Conservation (phyloP, 2,797 vertebrate species). For the Acipenser oxyrinchus region DNA sequence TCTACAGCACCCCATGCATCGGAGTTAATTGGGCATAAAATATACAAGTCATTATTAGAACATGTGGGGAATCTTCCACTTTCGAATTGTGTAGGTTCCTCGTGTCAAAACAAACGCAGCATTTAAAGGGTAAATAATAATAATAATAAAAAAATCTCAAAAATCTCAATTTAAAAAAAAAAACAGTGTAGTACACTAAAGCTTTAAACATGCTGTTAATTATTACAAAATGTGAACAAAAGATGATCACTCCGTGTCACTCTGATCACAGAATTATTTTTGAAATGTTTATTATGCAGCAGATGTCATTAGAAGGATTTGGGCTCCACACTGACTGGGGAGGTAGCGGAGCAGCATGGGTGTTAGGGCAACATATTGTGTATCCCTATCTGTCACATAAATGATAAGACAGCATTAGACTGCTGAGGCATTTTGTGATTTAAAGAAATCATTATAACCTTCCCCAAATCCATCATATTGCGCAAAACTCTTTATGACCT, state of each 20-base stretch:
- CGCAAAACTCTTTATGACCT: neutral
- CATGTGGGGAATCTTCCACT: too few relatives aligned
- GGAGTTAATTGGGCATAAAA: too few relatives aligned
- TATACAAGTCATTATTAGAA: too few relatives aligned
- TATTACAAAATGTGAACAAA: too few relatives aligned
- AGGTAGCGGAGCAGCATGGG: conserved; percentile 25
- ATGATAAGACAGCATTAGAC: conserved; percentile 34
- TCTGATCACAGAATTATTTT: conserved; percentile 16
- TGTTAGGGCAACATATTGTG: conserved; percentile 40
- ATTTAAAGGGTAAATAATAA: too few relatives aligned
- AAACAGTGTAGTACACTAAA: too few relatives aligned
- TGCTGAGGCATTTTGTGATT: conserved; percentile 22
- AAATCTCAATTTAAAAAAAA: too few relatives aligned
- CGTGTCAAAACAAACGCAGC: too few relatives aligned
- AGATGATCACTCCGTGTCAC: neutral
- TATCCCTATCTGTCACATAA: conserved; percentile 28
- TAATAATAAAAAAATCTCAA: too few relatives aligned
- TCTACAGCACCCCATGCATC: too few relatives aligned
- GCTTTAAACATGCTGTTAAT: too few relatives aligned
- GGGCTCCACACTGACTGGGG: conserved; percentile 29
- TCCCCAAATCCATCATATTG: neutral
- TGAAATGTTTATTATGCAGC: conserved; percentile 28
- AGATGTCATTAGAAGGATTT: conserved; percentile 30
- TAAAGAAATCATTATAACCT: conserved; percentile 12
- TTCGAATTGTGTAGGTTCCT: too few relatives aligned